Conservation (phyloP, 2,113 vertebrate genomes). For the Notarius lentiginosus region DNA sequence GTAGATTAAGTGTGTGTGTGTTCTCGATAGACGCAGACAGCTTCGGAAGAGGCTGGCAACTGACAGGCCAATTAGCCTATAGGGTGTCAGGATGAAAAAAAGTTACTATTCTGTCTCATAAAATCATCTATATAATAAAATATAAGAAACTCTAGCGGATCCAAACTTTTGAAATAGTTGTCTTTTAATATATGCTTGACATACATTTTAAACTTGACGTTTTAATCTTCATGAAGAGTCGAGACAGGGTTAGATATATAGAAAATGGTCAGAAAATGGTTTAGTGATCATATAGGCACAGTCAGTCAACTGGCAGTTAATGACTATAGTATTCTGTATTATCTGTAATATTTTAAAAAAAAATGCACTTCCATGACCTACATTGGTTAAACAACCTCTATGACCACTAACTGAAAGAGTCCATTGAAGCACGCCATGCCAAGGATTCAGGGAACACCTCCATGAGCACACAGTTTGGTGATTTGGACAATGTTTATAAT, state of each 20-base stretch:
- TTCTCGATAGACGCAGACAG: too few relatives aligned
- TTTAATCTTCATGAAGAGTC: not conserved
- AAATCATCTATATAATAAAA: not conserved
- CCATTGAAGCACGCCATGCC: not conserved
- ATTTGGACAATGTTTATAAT: not conserved
- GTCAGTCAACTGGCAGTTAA: not conserved
- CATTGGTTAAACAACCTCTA: not conserved
- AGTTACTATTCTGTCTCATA: not conserved
- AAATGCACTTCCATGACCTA: not conserved
- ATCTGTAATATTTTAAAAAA: not conserved
- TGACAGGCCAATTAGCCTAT: too few relatives aligned
- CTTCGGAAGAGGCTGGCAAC: too few relatives aligned
- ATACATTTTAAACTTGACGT: not conserved
- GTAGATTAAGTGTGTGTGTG: too few relatives aligned
- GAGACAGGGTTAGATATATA: not conserved
- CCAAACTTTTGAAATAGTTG: not conserved
- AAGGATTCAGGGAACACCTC: not conserved
- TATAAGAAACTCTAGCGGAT: not conserved
- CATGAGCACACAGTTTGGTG: not conserved
- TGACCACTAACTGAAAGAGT: not conserved
- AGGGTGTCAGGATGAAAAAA: too few relatives aligned
- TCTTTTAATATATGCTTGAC: not conserved
- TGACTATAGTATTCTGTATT: not conserved
- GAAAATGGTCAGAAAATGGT: not conserved
- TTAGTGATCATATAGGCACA: not conserved